Percentiles rank a stretch among this genome's conserved stretches.
Conservation (phyloP, 2,888 invertebrate genomes). For the Philereme transversata region DNA sequence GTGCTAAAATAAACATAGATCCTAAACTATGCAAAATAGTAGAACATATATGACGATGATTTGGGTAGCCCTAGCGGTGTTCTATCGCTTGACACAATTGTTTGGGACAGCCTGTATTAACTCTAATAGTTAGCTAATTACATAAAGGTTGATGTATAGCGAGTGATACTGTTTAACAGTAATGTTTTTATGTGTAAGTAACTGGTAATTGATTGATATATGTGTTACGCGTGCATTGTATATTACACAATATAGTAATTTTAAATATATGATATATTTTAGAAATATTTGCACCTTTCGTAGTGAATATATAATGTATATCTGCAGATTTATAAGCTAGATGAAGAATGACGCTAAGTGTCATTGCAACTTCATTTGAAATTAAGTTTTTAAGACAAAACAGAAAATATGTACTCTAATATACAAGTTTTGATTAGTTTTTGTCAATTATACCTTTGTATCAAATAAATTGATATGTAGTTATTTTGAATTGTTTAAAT, state of each 20-base stretch:
- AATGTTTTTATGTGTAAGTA: conserved; percentile 77
- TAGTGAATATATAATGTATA: conserved; percentile 79
- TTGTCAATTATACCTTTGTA: conserved; percentile 81
- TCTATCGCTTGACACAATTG: too few species aligned
- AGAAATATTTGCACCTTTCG: conserved; percentile 83
- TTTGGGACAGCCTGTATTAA: conserved; percentile 25
- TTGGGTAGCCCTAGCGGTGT: too few species aligned
- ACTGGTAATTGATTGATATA: conserved; percentile 57
- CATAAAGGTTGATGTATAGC: conserved; percentile 75
- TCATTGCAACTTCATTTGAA: conserved; percentile 53
- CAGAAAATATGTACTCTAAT: conserved; percentile 56
- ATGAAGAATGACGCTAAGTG: conserved; percentile 52
- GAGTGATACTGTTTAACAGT: conserved; percentile 79
- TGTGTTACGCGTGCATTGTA: conserved; percentile 80
- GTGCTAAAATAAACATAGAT: too few species aligned
- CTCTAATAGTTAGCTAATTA: conserved; percentile 64
- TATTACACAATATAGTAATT: conserved; percentile 78
- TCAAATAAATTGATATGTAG: conserved; percentile 65
- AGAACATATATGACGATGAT: too few species aligned
- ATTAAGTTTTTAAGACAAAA: conserved; percentile 66
- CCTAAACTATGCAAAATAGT: too few species aligned
- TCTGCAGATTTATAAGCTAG: conserved; percentile 77
- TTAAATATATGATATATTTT: conserved; percentile 80
- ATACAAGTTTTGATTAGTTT: conserved; percentile 76
- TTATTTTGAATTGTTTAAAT: conserved; percentile 80